phyloP scores from a whole-genome alignment of 2,797 vertebrate species.

The Tachyglossus aculeatus region DNA sequence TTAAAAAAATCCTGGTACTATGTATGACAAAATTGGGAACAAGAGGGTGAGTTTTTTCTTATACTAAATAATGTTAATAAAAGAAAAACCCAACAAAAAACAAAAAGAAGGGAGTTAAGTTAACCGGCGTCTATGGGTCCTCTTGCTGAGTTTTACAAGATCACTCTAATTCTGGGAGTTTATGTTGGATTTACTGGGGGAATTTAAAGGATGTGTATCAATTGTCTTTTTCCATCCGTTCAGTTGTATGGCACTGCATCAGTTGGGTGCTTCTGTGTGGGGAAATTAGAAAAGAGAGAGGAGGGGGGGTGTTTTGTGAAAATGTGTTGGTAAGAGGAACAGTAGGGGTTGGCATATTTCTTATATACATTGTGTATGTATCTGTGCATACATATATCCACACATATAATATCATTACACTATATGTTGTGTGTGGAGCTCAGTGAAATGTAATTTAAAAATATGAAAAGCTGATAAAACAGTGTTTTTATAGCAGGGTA shows the following conservation, averaged over 20 bases:
- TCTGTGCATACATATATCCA: background rate
- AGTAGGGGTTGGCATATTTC: constrained; percentile 11
- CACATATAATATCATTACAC: constrained; percentile 22
- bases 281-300: background rate
- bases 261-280: background rate
- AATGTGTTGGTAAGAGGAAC: constrained; percentile 34
- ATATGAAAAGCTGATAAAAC: constrained; percentile 19
- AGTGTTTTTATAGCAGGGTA: constrained; percentile 19
- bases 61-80: background rate
- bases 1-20: no score
- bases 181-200: constrained; percentile 3
- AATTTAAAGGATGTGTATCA: background rate
- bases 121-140: background rate
- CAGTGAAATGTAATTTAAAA: constrained; percentile 23
- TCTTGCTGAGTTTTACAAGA: background rate
- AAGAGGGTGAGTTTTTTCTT: constrained; percentile 14
- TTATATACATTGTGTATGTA: constrained; percentile 1
- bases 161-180: background rate
- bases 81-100: no score
- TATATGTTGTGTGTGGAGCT: constrained; percentile 25
- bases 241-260: background rate
- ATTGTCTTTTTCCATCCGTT: constrained; percentile 1
- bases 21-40: background rate
- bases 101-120: no score
- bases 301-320: constrained; percentile 3